Evolutionary conservation across 1,140 invertebrate genomes (phyloP).

Genomic region (Drosophila melanogaster): Release_6_plus_ISO1_MT NT_037436.4:14634001-14634500

Average conservation of each 20-base stretch:
- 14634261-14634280: slow-evolving; percentile 79
- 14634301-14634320: slow-evolving; percentile 68
- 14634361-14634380: slow-evolving; percentile 15
- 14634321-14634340: slow-evolving; percentile 68
- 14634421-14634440: neutral
- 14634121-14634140: slow-evolving; percentile 27
- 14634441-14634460: neutral
- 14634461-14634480: too few relatives aligned
- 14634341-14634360: slow-evolving; percentile 34
- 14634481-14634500: too few relatives aligned
- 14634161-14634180: slow-evolving; percentile 53
- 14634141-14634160: slow-evolving; percentile 24
- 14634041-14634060: neutral
- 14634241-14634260: slow-evolving; percentile 43
- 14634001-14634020: slow-evolving; percentile 46
- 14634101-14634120: slow-evolving; percentile 53
- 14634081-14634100: slow-evolving; percentile 79
- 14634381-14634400: neutral
- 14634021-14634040: slow-evolving; percentile 26
- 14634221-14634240: neutral
- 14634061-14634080: slow-evolving; percentile 50
- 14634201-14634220: slow-evolving; percentile 46
- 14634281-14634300: slow-evolving; percentile 61
- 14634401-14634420: too few relatives aligned
- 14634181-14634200: slow-evolving; percentile 75